Evolutionary conservation across 2,888 invertebrate genomes (phyloP).

Genomic region (Spodoptera picta): DNA sequence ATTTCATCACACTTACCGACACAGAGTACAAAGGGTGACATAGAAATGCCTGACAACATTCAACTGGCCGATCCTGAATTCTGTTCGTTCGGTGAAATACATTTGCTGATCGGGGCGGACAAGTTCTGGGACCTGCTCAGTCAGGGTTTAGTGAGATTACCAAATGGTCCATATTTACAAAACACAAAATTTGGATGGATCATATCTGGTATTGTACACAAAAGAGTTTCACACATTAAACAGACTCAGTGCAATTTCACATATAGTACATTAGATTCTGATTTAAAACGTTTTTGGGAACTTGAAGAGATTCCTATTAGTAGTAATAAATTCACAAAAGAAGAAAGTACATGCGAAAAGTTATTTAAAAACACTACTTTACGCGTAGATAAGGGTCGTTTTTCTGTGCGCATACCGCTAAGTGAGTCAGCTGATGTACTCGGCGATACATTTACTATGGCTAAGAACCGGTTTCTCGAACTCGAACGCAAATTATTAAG

Average conservation of each 20-base stretch:
- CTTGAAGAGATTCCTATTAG: background rate
- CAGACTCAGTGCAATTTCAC: background rate
- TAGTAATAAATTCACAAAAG: background rate
- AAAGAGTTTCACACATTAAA: background rate
- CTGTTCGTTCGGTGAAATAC: background rate
- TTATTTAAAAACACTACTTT: background rate
- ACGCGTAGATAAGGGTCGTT: background rate
- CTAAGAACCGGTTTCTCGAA: constrained; percentile 22
- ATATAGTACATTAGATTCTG: background rate
- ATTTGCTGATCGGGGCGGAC: background rate
- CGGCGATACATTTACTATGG: background rate
- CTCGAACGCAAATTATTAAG: constrained; percentile 26
- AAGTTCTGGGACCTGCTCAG: background rate
- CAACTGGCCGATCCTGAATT: background rate
- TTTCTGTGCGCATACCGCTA: background rate
- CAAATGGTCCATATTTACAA: background rate
- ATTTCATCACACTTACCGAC: too few species aligned
- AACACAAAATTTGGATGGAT: background rate
- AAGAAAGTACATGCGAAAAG: background rate
- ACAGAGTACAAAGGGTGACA: too few species aligned
- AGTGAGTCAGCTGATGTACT: background rate
- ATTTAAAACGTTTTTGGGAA: background rate
- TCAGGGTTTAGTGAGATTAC: background rate
- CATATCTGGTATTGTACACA: background rate
- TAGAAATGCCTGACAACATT: background rate